Conservation (phyloP, 2,888 invertebrate species). For the Empis stercorea region DNA sequence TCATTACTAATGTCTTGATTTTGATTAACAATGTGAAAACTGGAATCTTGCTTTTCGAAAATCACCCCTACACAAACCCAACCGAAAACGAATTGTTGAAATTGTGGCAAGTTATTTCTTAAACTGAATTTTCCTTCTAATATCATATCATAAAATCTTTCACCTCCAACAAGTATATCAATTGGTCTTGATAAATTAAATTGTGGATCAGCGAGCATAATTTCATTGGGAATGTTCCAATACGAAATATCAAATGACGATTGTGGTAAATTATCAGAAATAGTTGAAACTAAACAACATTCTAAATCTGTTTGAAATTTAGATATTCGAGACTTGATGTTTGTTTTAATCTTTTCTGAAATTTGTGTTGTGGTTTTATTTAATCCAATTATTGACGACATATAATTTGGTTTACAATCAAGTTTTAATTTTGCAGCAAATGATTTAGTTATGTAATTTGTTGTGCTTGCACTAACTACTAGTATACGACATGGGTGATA, state of each 20-base stretch:
- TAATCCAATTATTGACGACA: too few relatives aligned
- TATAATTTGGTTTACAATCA: too few relatives aligned
- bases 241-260: not conserved
- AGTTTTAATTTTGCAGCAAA: too few relatives aligned
- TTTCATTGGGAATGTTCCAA: slow-evolving; percentile 4
- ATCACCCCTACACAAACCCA: slow-evolving; percentile 5
- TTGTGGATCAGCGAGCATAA: slow-evolving; percentile 3
- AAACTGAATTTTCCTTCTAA: too few relatives aligned
- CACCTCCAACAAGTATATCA: slow-evolving; percentile 5
- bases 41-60: too few relatives aligned
- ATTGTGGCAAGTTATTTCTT: not conserved
- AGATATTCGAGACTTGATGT: too few relatives aligned
- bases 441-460: too few relatives aligned
- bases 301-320: not conserved
- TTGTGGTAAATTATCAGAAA: not conserved
- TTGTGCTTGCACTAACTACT: too few relatives aligned
- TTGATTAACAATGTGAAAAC: not conserved
- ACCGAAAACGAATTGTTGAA: slow-evolving; percentile 6
- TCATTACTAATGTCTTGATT: not conserved
- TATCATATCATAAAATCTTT: too few relatives aligned
- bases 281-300: not conserved
- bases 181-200: slow-evolving; percentile 4
- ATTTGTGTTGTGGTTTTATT: too few relatives aligned
- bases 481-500: too few relatives aligned
- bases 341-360: too few relatives aligned